These are phyloP conservation scores for Nymphalis urticae DNA, from an alignment of 2,888 invertebrate species.

Conservation along the genomic window DNA sequence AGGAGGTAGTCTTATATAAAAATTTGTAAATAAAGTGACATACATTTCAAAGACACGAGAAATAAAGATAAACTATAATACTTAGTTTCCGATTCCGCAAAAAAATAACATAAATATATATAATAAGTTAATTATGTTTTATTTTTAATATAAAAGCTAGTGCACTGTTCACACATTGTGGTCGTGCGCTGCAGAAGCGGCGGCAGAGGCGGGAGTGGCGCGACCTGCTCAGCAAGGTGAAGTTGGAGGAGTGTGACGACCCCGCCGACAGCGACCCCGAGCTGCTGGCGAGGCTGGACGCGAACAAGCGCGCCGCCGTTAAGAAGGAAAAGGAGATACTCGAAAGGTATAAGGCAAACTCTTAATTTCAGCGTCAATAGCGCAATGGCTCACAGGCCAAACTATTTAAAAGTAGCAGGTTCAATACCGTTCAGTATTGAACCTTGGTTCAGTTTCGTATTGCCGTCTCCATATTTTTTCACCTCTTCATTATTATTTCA, in stretches of 20 bases:
- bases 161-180: slow-evolving; percentile 59
- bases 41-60: too few relatives aligned
- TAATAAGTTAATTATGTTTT: neutral
- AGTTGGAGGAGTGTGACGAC: slow-evolving; percentile 59
- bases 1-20: too few relatives aligned
- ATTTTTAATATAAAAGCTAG: slow-evolving; percentile 46
- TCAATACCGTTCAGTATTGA: too few relatives aligned
- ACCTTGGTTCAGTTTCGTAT: too few relatives aligned
- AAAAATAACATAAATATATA: too few relatives aligned
- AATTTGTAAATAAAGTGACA: too few relatives aligned
- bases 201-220: slow-evolving; percentile 66
- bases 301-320: slow-evolving; percentile 63
- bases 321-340: slow-evolving; percentile 55
- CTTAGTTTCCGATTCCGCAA: too few relatives aligned
- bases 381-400: neutral
- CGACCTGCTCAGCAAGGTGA: slow-evolving; percentile 59
- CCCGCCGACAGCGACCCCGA: slow-evolving; percentile 80
- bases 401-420: neutral
- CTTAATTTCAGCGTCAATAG: too few relatives aligned
- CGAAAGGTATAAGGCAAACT: slow-evolving; percentile 46
- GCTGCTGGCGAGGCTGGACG: slow-evolving; percentile 76
- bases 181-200: slow-evolving; percentile 57
- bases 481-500: too few relatives aligned
- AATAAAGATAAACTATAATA: too few relatives aligned
- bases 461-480: too few relatives aligned